These are phyloP conservation scores for Hetaerina titia DNA, from an alignment of 2,888 invertebrate genomes.

Conservation along the genomic window DNA sequence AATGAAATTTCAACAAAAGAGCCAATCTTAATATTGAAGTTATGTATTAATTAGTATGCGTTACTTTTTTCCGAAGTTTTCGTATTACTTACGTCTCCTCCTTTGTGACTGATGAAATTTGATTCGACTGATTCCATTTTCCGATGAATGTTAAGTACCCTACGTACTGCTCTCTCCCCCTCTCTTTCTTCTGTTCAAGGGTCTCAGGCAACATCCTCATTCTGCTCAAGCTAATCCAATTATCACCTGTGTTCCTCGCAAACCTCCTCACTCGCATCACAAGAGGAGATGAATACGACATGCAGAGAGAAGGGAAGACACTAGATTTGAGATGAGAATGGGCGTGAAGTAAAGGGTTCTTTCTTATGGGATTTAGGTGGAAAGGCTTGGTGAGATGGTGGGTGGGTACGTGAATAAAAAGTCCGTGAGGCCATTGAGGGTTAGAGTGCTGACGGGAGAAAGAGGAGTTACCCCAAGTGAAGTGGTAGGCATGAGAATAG, in stretches of 20 bases:
- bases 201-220: too few relatives aligned
- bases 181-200: too few relatives aligned
- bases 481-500: not conserved
- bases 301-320: not conserved
- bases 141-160: not conserved
- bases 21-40: too few relatives aligned
- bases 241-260: slow-evolving; percentile 32
- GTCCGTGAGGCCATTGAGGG: not conserved
- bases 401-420: not conserved
- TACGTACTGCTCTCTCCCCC: too few relatives aligned
- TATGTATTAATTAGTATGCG: too few relatives aligned
- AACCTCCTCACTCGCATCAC: slow-evolving; percentile 12
- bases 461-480: not conserved
- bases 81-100: too few relatives aligned
- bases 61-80: too few relatives aligned
- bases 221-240: not conserved
- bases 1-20: too few relatives aligned
- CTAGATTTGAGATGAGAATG: not conserved
- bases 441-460: not conserved
- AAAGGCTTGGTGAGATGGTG: not conserved
- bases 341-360: not conserved
- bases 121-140: not conserved
- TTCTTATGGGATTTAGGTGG: not conserved
- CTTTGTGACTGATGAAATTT: not conserved
- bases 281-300: not conserved